A percentile compares a stretch with the other conserved stretches of the same genome.
Conservation (phyloP, 2,888 invertebrate species). For the Cyclophora albipunctata region DNA sequence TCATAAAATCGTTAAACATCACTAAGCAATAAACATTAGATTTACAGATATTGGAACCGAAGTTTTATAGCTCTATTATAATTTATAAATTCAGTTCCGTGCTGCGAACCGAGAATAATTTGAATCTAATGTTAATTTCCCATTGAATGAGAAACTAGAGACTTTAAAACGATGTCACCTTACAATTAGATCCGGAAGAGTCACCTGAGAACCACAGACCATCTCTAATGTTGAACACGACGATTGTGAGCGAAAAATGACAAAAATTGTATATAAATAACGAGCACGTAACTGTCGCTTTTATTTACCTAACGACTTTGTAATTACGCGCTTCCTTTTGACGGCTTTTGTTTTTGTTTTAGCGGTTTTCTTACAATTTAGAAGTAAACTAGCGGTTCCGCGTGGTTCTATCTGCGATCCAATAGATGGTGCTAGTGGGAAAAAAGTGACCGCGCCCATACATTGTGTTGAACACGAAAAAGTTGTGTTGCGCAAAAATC, state of each 20-base stretch:
- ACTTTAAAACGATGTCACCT: constrained; percentile 34
- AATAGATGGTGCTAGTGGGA: background rate
- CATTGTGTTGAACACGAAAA: no score
- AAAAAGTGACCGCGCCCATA: no score
- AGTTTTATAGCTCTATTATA: no score
- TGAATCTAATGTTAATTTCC: constrained; percentile 15
- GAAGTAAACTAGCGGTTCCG: background rate
- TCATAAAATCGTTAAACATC: no score
- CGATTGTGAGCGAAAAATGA: constrained; percentile 34
- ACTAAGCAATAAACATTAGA: no score
- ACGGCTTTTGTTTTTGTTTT: constrained; percentile 11
- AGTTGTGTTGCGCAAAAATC: background rate
- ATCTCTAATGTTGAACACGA: constrained; percentile 41
- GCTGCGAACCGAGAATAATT: background rate
- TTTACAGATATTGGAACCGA: no score
- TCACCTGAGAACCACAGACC: constrained; percentile 40
- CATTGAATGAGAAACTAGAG: constrained; percentile 23
- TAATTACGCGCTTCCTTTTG: constrained; percentile 16
- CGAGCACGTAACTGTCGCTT: constrained; percentile 17
- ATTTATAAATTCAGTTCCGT: no score
- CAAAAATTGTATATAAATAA: constrained; percentile 32
- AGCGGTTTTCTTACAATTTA: constrained; percentile 1
- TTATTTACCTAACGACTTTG: constrained; percentile 11
- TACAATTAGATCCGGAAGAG: constrained; percentile 68
- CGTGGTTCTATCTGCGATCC: background rate